Percentiles rank a stretch among this genome's conserved stretches.
Evolutionary conservation across 2,797 vertebrate species (phyloP).

Genomic region (Euphonia xanthogaster): DNA sequence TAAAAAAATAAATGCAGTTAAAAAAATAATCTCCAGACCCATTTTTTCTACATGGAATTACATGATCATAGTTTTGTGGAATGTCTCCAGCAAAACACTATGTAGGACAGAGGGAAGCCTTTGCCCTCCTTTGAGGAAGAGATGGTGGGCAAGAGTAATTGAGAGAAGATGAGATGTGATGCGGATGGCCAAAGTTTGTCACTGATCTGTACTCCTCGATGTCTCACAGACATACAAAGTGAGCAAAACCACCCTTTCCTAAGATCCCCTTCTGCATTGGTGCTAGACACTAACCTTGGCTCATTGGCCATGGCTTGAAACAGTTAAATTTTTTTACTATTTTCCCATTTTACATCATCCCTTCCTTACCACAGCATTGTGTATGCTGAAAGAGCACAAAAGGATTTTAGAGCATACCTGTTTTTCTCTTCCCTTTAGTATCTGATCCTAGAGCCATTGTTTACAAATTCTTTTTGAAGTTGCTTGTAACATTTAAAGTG

Average conservation of each 20-base stretch:
- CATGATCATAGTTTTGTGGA: fast-evolving
- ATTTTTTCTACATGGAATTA: not conserved
- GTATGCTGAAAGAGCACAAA: not conserved
- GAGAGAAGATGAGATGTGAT: not conserved
- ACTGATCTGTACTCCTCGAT: not conserved
- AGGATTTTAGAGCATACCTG: not conserved
- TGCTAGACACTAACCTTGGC: not conserved
- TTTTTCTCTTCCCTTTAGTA: not conserved
- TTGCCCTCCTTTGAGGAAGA: not conserved
- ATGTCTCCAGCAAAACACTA: not conserved
- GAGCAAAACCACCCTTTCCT: not conserved
- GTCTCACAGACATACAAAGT: not conserved
- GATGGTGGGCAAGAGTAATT: not conserved
- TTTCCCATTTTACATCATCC: not conserved
- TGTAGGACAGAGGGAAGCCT: not conserved
- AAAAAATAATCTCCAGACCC: not conserved
- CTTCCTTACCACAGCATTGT: not conserved
- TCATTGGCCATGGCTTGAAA: not conserved
- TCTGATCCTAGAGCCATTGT: not conserved
- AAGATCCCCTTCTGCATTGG: not conserved
- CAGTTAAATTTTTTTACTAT: not conserved
- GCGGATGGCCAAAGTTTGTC: not conserved
- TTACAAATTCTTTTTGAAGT: not conserved
- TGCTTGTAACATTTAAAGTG: not conserved
- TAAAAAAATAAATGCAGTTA: not conserved